Conservation (phyloP, 2,113 vertebrate genomes). For the Laterallus jamaicensis region DNA sequence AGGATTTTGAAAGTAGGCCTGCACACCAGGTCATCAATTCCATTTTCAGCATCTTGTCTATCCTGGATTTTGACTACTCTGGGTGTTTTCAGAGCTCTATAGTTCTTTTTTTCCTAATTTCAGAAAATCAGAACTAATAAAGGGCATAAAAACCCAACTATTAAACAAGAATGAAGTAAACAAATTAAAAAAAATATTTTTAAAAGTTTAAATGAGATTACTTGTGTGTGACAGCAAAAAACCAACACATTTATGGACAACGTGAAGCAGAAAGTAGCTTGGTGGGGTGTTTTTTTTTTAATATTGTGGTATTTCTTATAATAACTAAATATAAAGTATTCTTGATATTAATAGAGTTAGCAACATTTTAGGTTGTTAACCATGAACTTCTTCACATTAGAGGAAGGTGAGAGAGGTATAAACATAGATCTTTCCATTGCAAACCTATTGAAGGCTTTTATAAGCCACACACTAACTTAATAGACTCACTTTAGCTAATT, state of each 20-base stretch:
- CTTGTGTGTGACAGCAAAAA: not conserved
- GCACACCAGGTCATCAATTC: not conserved
- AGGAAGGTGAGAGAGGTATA: not conserved
- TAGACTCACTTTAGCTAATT: not conserved
- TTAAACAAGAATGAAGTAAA: not conserved
- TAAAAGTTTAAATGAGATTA: not conserved
- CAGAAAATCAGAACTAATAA: not conserved
- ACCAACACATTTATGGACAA: not conserved
- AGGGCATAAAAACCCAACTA: not conserved
- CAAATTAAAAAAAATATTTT: not conserved
- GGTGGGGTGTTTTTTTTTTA: not conserved
- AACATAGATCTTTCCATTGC: not conserved
- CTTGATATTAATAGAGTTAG: not conserved
- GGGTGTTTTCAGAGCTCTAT: not conserved
- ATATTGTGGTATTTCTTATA: not conserved
- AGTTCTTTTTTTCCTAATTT: not conserved
- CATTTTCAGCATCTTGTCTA: not conserved
- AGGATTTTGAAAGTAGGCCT: not conserved
- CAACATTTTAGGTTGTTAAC: not conserved
- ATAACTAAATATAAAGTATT: not conserved
- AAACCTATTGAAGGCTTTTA: not conserved
- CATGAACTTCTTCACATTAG: not conserved
- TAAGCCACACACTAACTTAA: not conserved
- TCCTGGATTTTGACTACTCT: not conserved
- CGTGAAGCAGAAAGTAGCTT: not conserved